Percentiles rank a stretch among this genome's conserved stretches.
phyloP scores from a whole-genome alignment of 1,140 invertebrate species.

The Papilio aristodemus region DNA sequence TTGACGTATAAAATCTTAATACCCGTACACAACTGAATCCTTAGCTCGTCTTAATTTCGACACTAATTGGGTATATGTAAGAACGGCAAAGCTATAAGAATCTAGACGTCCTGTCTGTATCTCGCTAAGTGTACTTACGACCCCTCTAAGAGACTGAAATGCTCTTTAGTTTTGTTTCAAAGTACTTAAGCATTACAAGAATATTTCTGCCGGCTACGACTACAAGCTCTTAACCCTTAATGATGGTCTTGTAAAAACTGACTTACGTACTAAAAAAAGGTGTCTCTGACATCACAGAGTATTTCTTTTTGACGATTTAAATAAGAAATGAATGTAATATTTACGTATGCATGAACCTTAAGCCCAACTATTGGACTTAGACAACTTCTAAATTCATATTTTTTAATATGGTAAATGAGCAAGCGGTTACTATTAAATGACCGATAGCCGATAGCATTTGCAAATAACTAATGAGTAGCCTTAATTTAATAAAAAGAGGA shows the following conservation, averaged over 20 bases:
- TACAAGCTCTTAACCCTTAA: conserved; percentile 1
- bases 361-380: no score
- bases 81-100: not conserved
- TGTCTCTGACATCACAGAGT: not conserved
- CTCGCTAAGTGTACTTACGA: conserved; percentile 17
- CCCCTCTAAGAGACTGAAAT: conserved; percentile 13
- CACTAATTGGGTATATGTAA: conserved; percentile 14
- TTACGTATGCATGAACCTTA: not conserved
- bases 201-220: not conserved
- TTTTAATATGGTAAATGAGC: no score
- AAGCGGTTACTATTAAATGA: no score
- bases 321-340: not conserved
- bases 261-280: not conserved
- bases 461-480: no score
- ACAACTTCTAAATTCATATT: no score
- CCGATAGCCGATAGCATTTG: no score
- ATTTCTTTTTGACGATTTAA: not conserved
- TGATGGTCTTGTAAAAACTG: not conserved
- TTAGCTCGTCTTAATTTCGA: conserved; percentile 11
- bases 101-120: conserved; percentile 16
- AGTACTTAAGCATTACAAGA: conserved; percentile 20
- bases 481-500: no score
- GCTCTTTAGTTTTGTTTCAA: conserved; percentile 20
- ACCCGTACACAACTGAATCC: not conserved
- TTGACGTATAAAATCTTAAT: not conserved